Conservation (phyloP, 2,113 vertebrate species). For the Rhipidura dahli region DNA sequence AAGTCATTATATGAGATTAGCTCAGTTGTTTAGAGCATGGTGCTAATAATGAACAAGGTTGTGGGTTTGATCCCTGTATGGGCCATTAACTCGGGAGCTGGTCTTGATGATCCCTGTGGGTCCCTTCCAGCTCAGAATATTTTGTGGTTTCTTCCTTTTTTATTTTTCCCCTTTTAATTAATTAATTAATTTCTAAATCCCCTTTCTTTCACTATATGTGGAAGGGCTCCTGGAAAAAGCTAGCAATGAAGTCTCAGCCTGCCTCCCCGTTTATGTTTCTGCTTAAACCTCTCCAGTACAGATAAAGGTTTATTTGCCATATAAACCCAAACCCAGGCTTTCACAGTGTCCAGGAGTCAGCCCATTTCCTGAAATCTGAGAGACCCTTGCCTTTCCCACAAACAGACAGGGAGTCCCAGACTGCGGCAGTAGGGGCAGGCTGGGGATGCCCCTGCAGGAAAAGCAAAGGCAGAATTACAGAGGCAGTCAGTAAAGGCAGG, state of each 20-base stretch:
- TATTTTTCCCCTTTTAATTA: too few species aligned
- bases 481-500: background rate
- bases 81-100: background rate
- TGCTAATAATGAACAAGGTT: background rate
- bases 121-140: background rate
- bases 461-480: background rate
- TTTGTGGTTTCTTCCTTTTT: background rate
- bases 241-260: background rate
- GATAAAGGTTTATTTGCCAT: background rate
- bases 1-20: background rate
- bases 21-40: background rate
- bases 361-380: background rate
- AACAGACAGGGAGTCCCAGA: background rate
- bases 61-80: background rate
- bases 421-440: fast-evolving
- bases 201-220: background rate
- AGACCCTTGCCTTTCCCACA: background rate
- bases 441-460: background rate
- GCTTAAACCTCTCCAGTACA: background rate
- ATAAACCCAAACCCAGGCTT: background rate
- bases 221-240: background rate
- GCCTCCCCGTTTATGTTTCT: background rate
- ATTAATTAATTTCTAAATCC: background rate
- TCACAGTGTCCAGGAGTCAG: background rate
- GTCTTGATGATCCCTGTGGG: background rate